Conservation (phyloP, 2,797 vertebrate genomes). For the Sebastes diploproa region DNA sequence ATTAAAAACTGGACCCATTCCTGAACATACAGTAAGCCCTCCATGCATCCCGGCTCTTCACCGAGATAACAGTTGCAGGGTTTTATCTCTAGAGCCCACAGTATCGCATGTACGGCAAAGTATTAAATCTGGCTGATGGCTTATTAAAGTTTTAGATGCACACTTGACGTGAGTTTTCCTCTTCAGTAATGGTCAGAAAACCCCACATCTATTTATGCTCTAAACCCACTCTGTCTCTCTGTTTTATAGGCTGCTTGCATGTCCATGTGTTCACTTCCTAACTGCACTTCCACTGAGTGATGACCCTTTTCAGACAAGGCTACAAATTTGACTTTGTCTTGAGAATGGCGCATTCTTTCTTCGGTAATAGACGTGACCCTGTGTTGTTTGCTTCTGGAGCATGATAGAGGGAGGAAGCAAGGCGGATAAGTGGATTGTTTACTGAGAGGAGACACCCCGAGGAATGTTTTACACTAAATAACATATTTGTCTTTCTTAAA, state of each 20-base stretch:
- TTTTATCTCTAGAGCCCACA: constrained; percentile 42
- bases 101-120: constrained; percentile 26
- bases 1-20: constrained; percentile 50
- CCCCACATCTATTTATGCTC: constrained; percentile 12
- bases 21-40: constrained; percentile 29
- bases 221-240: not conserved
- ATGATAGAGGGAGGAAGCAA: not conserved
- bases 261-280: constrained; percentile 12
- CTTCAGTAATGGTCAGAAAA: constrained; percentile 23
- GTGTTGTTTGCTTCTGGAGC: constrained; percentile 2
- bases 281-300: constrained; percentile 49
- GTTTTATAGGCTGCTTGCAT: constrained; percentile 28
- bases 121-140: constrained; percentile 53
- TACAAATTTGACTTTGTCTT: constrained; percentile 42
- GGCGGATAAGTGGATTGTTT: not conserved
- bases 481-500: not conserved
- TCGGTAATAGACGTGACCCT: not conserved
- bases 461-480: not conserved
- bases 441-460: not conserved
- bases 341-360: not conserved
- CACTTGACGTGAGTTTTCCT: constrained; percentile 45
- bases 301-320: constrained; percentile 38
- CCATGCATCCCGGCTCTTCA: constrained; percentile 12
- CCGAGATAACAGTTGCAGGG: constrained; percentile 23
- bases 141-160: constrained; percentile 56